A percentile compares a stretch with the other conserved stretches of the same genome.
Evolutionary conservation across 2,797 vertebrate genomes (phyloP).

Genomic region (Vespertilio murinus): DNA sequence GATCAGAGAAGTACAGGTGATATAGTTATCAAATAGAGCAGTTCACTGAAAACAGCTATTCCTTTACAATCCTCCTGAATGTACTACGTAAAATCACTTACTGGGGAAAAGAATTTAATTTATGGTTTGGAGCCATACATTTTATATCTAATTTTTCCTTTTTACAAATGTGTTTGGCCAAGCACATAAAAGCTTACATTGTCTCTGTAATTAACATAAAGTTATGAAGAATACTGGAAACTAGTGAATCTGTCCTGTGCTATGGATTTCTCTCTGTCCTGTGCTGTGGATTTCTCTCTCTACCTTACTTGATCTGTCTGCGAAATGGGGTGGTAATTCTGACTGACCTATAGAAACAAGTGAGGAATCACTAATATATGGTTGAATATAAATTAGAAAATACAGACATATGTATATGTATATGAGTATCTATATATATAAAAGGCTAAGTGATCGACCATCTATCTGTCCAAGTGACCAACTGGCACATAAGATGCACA

Average conservation of each 20-base stretch:
- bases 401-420: neutral
- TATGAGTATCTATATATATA: neutral
- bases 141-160: slow-evolving; percentile 41
- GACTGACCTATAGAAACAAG: neutral
- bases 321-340: slow-evolving; percentile 4
- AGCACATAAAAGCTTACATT: neutral
- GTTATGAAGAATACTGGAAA: neutral
- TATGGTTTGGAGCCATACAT: neutral
- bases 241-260: neutral
- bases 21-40: slow-evolving; percentile 36
- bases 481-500: too few species aligned
- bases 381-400: slow-evolving; percentile 8
- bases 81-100: neutral
- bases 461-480: too few species aligned
- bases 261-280: neutral
- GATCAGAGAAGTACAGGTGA: slow-evolving; percentile 46
- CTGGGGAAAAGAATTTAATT: slow-evolving; percentile 33
- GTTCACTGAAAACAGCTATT: slow-evolving; percentile 18
- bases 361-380: neutral
- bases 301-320: neutral
- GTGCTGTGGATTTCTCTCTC: neutral
- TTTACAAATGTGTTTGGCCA: slow-evolving; percentile 40
- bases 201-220: neutral
- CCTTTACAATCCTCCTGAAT: neutral
- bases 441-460: too few species aligned